Evolutionary conservation across 2,797 vertebrate genomes (phyloP), one percentile per base, ranked within the genome.

Genomic region (Pantherophis vulpinus): DNA sequence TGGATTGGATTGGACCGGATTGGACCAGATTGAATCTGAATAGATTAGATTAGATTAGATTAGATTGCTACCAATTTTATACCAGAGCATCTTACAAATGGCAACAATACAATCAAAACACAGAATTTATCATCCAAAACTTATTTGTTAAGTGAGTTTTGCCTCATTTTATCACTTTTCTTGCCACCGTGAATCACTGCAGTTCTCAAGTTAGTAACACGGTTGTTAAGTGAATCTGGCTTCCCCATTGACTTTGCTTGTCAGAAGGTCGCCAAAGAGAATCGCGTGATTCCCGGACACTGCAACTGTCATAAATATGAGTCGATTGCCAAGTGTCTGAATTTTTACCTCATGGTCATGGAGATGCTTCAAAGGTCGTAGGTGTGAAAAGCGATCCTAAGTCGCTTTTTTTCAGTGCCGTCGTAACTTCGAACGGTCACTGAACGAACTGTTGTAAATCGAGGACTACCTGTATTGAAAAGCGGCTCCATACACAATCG

Each of bases 301-400:
- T 1, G 9, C 27, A 63, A 63, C 27, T 4, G 0, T 63, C 27
- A 63, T 63, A 29, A 63, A 13, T 29, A 29, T 0, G 4, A 29
- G 4, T 29, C 27, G 12, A 1, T 63, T 29, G 61, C 27, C 4
- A 12, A 0, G 4, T 0, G 0, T 12, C 61, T 4, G 1, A 63
- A 63, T 63, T 63, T 63, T 29, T 11, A 63, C 29, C 61, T 13
- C 27, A 0, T 29, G 27, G 4, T 29, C 11, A 1, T 29, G 61
- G 61, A 23, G 10, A 63, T 4, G 27, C 61, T 63, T 12, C 63
- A n/a, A 66, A 5, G 12, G 29, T n/a, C 5, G 0, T 12, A 63
- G 10, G 61, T 66, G 12, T 66, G 29, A 66, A 66, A 66, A 66
- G n/a, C 2, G 2, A 5, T 29, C 29, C 0, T n/a, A n/a, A 66